These are phyloP conservation scores for Melospiza georgiana DNA, from an alignment of 2,113 vertebrate genomes.

Conservation along the genomic window DNA sequence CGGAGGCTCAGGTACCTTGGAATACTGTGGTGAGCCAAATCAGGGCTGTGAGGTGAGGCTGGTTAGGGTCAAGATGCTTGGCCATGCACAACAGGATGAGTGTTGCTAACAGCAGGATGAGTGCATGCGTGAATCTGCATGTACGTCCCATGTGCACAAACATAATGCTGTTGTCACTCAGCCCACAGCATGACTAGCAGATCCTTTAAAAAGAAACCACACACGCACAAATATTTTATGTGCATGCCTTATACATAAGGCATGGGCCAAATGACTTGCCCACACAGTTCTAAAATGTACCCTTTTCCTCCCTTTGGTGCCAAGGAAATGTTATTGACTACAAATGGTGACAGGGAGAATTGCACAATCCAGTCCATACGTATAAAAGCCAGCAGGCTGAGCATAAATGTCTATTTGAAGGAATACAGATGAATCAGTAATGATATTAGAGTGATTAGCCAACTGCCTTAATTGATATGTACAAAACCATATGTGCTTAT, in stretches of 20 bases:
- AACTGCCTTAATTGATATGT: constrained; percentile 63
- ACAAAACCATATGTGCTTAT: constrained; percentile 66
- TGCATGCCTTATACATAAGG: constrained; percentile 54
- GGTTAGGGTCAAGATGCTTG: neutral
- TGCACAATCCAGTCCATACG: constrained; percentile 32
- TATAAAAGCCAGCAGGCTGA: constrained; percentile 27
- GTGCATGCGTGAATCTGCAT: neutral
- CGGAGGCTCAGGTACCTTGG: neutral
- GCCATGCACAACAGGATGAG: neutral
- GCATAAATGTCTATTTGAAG: constrained; percentile 60
- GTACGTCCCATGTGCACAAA: constrained; percentile 33
- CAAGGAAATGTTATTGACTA: constrained; percentile 57
- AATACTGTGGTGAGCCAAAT: neutral
- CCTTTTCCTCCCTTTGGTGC: constrained; percentile 41
- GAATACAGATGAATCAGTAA: constrained; percentile 61
- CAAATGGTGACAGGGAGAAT: constrained; percentile 14
- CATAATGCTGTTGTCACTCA: constrained; percentile 19
- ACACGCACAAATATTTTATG: constrained; percentile 56
- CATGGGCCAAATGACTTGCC: constrained; percentile 54
- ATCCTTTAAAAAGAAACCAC: constrained; percentile 62
- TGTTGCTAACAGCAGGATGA: neutral
- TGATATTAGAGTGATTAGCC: constrained; percentile 62
- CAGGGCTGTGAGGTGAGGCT: neutral
- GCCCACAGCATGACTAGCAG: constrained; percentile 42
- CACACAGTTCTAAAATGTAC: constrained; percentile 60